Evolutionary conservation across 37 sponge, comb jelly and placozoan genomes (phyloP).

Genomic region (Halichondria panicea): DNA sequence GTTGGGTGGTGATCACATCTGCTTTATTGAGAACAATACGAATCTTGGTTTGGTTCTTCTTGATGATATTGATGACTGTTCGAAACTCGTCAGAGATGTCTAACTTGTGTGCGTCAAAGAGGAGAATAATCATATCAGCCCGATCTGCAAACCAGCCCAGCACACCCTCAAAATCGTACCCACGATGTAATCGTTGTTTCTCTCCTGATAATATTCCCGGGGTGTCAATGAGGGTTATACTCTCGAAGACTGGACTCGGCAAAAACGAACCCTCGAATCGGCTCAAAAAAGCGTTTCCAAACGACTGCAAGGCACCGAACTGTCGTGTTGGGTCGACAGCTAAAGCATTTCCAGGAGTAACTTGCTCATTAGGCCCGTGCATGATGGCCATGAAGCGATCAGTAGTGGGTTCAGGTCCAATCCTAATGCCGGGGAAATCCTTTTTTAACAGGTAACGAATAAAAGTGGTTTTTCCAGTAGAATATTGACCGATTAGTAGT

Average conservation of each 20-base stretch:
- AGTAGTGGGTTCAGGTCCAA: conserved; percentile 99
- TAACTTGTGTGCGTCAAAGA: conserved; percentile 99
- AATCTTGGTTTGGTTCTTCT: conserved; percentile 89
- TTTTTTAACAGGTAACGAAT: conserved; percentile 93
- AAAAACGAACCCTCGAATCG: conserved; percentile 81
- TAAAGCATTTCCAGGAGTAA: conserved; percentile 94
- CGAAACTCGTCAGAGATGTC: conserved; percentile 99
- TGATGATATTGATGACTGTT: conserved; percentile 82
- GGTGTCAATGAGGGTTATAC: conserved; percentile 94
- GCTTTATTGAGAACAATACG: conserved; percentile 97
- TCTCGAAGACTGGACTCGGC: conserved; percentile 85
- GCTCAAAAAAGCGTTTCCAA: conserved; percentile 91
- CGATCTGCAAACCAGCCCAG: conserved; percentile 97
- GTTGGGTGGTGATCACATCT: conserved; percentile 92
- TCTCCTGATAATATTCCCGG: conserved; percentile 98
- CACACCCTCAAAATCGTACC: conserved; percentile 96
- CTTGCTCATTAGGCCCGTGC: conserved; percentile 93
- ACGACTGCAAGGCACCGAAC: conserved; percentile 83
- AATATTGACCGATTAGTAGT: conserved; percentile 95
- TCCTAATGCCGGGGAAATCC: conserved; percentile 96
- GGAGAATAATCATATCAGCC: conserved; percentile 92
- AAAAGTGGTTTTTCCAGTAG: conserved; percentile 98
- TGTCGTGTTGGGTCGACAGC: conserved; percentile 87
- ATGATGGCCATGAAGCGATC: conserved; percentile 97
- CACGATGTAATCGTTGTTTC: conserved; percentile 92